Evolutionary conservation across 2,888 invertebrate genomes (phyloP), one percentile per base, ranked within the genome.

Genomic region (Synanthedon myopaeformis): DNA sequence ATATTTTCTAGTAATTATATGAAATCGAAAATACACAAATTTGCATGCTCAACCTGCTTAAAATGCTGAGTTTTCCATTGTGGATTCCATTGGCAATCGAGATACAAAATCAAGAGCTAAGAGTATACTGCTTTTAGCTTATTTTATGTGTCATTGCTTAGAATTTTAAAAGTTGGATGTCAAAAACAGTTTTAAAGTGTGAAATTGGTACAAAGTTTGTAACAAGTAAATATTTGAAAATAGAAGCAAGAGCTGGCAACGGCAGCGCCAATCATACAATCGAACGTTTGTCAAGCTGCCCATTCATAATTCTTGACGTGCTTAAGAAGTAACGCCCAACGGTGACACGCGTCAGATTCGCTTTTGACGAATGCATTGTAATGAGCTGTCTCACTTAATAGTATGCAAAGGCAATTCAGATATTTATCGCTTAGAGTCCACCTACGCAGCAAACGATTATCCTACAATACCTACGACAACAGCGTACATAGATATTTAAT

Each of bases 361-460:
- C 59, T 68, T 68, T 67, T 69, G 68, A 74, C 67, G 66, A 66
- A 67, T 67, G 65, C 65, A 74, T 74, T 73, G 67, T 72, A 66
- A 65, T 64, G 60, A 69, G 62, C 64, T 59, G 65, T 66, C 64
- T 66, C 58, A 66, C 62, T 69, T 65, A 68, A 70, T 71, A 49
- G 61, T 67, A 68, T 67, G 64, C 63, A 62, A 65, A 66, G 61
- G 63, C 65, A 65, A 65, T 66, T 57, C 63, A 60, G 66, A 67
- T 66, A 63, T 63, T 66, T 68, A 67, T 68, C 62, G 57, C 58
- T 58, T 58, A 61, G 54, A 63, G 59, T 54, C 64, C 64, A 64
- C 70, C 71, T 66, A 76, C 68, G 59, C 66, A 60, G 51, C 53
- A 55, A 53, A 23, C 49, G 49, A 45, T 49, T 49, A 49, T 17